A percentile compares a stretch with the other conserved stretches of the same genome.
These are phyloP conservation scores for Drosophila cognata DNA, from an alignment of 2,888 invertebrate genomes.

Conservation along the genomic window DNA sequence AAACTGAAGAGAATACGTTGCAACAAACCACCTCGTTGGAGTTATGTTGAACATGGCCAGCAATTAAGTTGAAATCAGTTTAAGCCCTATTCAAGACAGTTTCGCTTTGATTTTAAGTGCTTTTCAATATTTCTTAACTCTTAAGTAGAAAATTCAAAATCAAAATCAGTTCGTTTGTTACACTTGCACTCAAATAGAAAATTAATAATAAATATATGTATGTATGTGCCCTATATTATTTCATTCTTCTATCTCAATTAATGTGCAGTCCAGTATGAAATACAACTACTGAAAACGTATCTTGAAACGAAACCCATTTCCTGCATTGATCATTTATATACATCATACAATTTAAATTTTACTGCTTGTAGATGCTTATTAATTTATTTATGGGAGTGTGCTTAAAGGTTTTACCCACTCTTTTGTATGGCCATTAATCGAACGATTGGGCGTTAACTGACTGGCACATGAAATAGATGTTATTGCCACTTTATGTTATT, in stretches of 20 bases:
- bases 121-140: not conserved
- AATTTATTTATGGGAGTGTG: not conserved
- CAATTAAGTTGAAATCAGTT: not conserved
- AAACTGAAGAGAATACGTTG: not conserved
- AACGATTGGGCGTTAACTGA: slow-evolving; percentile 50
- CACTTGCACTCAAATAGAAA: not conserved
- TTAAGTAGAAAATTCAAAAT: not conserved
- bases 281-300: not conserved
- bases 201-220: not conserved
- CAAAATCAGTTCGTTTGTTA: not conserved
- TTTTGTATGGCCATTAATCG: slow-evolving; percentile 8
- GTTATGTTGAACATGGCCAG: not conserved
- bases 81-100: not conserved
- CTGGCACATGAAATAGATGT: slow-evolving; percentile 45
- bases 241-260: not conserved
- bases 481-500: slow-evolving; percentile 49
- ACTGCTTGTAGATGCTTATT: not conserved
- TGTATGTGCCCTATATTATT: not conserved
- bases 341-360: slow-evolving; percentile 8
- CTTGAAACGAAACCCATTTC: not conserved
- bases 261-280: not conserved
- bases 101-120: not conserved
- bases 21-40: not conserved
- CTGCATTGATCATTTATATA: not conserved
- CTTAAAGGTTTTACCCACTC: not conserved